A percentile compares a stretch with the other conserved stretches of the same genome.
phyloP scores from a whole-genome alignment of 2,797 vertebrate species.

The Schizopygopsis pylzovi region DNA sequence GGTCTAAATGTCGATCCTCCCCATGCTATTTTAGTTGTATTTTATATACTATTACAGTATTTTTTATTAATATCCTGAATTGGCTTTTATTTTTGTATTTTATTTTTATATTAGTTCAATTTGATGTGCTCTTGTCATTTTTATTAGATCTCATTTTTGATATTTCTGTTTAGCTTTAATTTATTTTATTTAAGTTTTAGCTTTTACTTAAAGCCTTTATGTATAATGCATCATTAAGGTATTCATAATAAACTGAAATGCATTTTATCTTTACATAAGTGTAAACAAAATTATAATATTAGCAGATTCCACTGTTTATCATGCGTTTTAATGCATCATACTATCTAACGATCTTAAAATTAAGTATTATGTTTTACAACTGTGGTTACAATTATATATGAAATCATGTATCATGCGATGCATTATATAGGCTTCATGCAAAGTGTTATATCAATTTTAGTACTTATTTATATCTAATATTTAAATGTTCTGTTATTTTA shows the following conservation, averaged over 20 bases:
- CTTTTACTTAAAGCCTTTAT: background rate
- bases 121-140: background rate
- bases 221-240: background rate
- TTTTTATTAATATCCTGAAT: no score
- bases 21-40: background rate
- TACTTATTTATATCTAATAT: background rate
- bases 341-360: background rate
- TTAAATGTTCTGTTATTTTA: background rate
- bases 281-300: background rate
- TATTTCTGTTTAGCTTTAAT: background rate
- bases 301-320: background rate
- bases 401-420: background rate
- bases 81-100: background rate
- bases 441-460: background rate
- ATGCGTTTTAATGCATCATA: background rate
- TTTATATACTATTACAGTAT: background rate
- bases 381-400: background rate
- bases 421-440: background rate
- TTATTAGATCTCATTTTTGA: background rate
- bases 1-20: background rate
- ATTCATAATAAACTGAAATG: background rate
- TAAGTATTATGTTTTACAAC: background rate
- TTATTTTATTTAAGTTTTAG: background rate
- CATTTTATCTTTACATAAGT: background rate
- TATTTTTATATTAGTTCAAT: background rate